Evolutionary conservation across 2,113 vertebrate species (phyloP).

Genomic region (Hippocampus barbouri): DNA sequence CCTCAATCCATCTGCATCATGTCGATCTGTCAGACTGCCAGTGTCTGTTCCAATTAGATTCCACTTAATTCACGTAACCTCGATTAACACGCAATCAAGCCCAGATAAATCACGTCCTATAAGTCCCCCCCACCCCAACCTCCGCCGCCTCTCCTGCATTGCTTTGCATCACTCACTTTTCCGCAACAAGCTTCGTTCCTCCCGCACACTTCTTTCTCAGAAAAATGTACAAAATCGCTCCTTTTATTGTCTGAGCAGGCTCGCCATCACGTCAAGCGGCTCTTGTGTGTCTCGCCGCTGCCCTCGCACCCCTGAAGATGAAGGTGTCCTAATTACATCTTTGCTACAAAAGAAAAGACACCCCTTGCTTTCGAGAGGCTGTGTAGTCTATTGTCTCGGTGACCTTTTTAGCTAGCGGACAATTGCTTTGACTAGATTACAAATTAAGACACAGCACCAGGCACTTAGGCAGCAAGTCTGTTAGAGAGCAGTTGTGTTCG

Average conservation of each 20-base stretch:
- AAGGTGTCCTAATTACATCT: conserved; percentile 71
- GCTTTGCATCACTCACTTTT: conserved; percentile 75
- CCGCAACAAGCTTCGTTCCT: conserved; percentile 52
- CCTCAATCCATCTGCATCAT: conserved; percentile 82
- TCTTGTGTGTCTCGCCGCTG: conserved; percentile 47
- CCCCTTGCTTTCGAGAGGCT: conserved; percentile 56
- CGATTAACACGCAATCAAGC: conserved; percentile 85
- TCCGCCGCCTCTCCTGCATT: conserved; percentile 62
- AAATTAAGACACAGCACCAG: conserved; percentile 70
- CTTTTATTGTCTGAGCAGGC: conserved; percentile 11
- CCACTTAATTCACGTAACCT: conserved; percentile 85
- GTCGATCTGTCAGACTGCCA: conserved; percentile 83
- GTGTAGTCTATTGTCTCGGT: conserved; percentile 67
- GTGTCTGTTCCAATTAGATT: conserved; percentile 86
- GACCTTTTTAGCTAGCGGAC: conserved; percentile 71
- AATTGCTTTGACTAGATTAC: conserved; percentile 73
- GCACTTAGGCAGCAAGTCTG: conserved; percentile 64
- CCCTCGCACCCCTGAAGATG: conserved; percentile 61
- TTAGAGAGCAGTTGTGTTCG: conserved; percentile 59
- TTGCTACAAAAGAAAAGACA: conserved; percentile 67
- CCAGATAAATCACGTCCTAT: conserved; percentile 84
- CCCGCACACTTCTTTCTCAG: conserved; percentile 8
- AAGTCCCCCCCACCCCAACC: conserved; percentile 59
- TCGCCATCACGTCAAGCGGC: conserved; percentile 26
- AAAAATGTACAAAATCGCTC: conserved; percentile 42